Percentiles rank a stretch among this genome's conserved stretches.
These are phyloP conservation scores for Eristalis tenax DNA, from an alignment of 2,888 invertebrate species.

Conservation along the genomic window DNA sequence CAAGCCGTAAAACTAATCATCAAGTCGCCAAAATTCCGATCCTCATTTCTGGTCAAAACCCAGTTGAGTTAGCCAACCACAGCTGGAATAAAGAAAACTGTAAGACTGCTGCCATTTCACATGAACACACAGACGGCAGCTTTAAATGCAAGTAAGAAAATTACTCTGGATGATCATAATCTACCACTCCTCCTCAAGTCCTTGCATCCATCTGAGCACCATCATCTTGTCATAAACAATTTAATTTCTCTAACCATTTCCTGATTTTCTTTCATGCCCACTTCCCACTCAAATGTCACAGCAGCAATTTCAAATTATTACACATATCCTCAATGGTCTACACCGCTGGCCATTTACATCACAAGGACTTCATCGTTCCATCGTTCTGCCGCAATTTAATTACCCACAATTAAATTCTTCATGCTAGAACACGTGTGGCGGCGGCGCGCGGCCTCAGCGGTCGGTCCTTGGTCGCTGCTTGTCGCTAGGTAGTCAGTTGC, in stretches of 20 bases:
- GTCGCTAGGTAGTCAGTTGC: background rate
- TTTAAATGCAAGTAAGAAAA: background rate
- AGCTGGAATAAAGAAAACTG: too few species aligned
- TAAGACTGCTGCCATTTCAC: background rate
- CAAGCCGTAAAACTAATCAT: too few species aligned
- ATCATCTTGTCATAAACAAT: background rate
- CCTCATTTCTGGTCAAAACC: too few species aligned
- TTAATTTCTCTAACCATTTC: background rate
- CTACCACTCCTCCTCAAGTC: background rate
- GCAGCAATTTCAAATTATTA: conserved; percentile 14
- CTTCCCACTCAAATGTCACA: background rate
- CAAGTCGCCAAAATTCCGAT: too few species aligned
- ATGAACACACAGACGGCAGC: background rate
- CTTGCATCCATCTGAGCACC: background rate
- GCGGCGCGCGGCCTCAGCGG: background rate
- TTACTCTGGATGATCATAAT: background rate
- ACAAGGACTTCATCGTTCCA: background rate
- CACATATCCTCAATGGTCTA: conserved; percentile 19
- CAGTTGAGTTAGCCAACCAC: too few species aligned
- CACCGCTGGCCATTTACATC: background rate
- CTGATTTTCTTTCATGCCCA: background rate
- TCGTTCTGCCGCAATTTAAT: conserved; percentile 13
- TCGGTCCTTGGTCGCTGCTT: background rate
- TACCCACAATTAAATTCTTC: conserved; percentile 48
- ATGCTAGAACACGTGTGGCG: conserved; percentile 24